Percentiles rank a stretch among this genome's conserved stretches.
Conservation (phyloP, 2,888 invertebrate genomes). For the Drosophila crucigera region DNA sequence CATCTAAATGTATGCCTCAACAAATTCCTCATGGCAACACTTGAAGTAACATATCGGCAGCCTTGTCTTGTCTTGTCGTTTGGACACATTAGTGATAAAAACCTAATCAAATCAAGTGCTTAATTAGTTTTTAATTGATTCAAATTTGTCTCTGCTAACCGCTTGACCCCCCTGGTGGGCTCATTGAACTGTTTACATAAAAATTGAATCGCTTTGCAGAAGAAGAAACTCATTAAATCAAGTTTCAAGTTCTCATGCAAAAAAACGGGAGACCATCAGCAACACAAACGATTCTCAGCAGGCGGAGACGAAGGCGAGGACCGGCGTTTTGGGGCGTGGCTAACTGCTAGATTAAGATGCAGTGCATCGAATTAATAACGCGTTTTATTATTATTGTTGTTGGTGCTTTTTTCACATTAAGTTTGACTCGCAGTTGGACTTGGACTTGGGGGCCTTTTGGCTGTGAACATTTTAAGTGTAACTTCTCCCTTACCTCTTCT, state of each 20-base stretch:
- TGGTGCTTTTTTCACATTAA: constrained; percentile 37
- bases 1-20: neutral
- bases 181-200: constrained; percentile 68
- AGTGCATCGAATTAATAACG: constrained; percentile 71
- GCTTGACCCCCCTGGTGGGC: constrained; percentile 20
- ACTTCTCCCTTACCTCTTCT: neutral
- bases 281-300: constrained; percentile 50
- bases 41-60: neutral
- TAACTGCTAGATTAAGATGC: constrained; percentile 63
- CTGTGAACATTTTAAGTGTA: constrained; percentile 19
- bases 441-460: constrained; percentile 14
- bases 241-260: constrained; percentile 51
- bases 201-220: constrained; percentile 61
- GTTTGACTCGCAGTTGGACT: constrained; percentile 25
- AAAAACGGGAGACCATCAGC: constrained; percentile 9
- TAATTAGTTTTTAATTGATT: constrained; percentile 72
- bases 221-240: constrained; percentile 64
- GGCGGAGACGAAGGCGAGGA: neutral
- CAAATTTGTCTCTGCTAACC: constrained; percentile 12
- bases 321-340: neutral
- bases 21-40: neutral
- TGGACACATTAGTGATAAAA: constrained; percentile 25
- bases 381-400: constrained; percentile 53
- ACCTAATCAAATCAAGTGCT: constrained; percentile 57
- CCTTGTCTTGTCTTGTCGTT: constrained; percentile 2